Base-by-base conservation (phyloP, 2,113 vertebrate species). In the Cebidichthys violaceus region DNA sequence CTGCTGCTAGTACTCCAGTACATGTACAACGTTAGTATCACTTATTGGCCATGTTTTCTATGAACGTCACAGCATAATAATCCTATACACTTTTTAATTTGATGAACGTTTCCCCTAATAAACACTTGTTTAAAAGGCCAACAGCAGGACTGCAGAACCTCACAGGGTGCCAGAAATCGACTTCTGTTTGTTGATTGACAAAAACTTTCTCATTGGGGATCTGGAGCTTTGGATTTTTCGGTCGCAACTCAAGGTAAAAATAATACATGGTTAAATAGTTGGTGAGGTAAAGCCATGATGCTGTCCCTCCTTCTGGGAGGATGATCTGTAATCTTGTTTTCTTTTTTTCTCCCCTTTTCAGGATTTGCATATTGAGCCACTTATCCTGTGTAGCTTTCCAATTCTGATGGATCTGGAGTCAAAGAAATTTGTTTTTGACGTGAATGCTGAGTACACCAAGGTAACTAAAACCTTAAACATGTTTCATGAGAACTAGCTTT, bases 401-500 rank as follows among this genome's bases (percentile, higher is more conserved):
- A 57, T 91, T 29, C 66, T 93, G 67, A 84, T 94, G 92, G 86
- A 92, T 76, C 79, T 92, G 47, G 22, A 80, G 6, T 47, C 86
- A 43, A 94, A 93, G 85, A 79, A 70, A 45, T 2, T 0, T 1
- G 64, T 77, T 39, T 91, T 92, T 72, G 24, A 90, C n/a, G 1
- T 1, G 22, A 4, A 66, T 22, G 1, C 50, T 50, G 0, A 0
- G 0, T 1, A 0, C 67, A 74, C 20, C 0, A 15, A 39, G 83
- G 87, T 88, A 83, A 77, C 1, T 41, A 3, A 55, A 57, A 6
- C 22, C 1, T 37, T 24, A 9, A 70, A 33, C 11, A n/a, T 62
- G 0, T 27, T 13, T 55, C 20, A 57, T 35, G 59, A 67, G 13
- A 31, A 67, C 31, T 4, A 35, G 18, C 4, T 1, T 27, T 29